These are phyloP conservation scores for Panopea generosa DNA, from an alignment of 2,888 invertebrate genomes.

Conservation along the genomic window DNA sequence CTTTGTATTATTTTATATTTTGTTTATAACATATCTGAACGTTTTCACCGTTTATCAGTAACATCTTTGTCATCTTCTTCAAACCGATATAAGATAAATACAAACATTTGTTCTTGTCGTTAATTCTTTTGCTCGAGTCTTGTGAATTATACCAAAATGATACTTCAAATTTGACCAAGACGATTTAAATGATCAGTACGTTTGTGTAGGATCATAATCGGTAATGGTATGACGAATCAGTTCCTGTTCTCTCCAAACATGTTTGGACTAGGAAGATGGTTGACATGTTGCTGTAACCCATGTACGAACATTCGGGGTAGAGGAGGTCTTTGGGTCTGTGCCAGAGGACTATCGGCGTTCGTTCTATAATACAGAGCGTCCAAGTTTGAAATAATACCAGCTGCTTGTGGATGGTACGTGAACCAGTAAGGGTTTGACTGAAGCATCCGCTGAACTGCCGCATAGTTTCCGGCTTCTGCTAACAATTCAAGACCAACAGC, in stretches of 20 bases:
- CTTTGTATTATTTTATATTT: too few species aligned
- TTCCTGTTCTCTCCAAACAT: conserved; percentile 74
- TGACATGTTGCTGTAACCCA: conserved; percentile 79
- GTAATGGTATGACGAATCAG: too few species aligned
- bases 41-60: too few species aligned
- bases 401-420: conserved; percentile 82
- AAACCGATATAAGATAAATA: too few species aligned
- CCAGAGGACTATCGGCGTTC: conserved; percentile 60
- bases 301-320: conserved; percentile 83
- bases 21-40: too few species aligned
- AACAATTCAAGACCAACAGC: conserved; percentile 98
- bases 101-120: too few species aligned
- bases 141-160: too few species aligned
- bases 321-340: conserved; percentile 74
- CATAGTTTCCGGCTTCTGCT: conserved; percentile 98
- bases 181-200: too few species aligned
- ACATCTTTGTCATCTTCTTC: too few species aligned
- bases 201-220: too few species aligned
- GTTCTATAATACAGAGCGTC: conserved; percentile 78
- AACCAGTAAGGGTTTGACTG: conserved; percentile 85
- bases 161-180: too few species aligned
- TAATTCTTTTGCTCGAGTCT: too few species aligned
- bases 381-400: conserved; percentile 77
- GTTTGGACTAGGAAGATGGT: conserved; percentile 72
- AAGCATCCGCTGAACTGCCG: conserved; percentile 96